Conservation (phyloP, 1,140 invertebrate species). For the Drosophila sturtevanti region DNA sequence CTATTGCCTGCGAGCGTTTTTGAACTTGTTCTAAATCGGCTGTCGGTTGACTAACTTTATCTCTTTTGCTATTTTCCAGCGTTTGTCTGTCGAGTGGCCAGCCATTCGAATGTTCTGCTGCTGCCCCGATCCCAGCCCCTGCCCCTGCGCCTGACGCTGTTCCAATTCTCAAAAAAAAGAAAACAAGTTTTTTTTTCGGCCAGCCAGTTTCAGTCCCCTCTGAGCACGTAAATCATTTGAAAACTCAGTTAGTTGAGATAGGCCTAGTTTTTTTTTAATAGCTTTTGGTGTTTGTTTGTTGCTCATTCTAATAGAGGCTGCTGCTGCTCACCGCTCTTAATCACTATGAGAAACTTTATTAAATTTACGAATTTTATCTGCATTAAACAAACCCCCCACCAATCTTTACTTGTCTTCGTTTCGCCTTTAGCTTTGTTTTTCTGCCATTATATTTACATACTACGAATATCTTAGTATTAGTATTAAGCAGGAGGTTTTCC, state of each 20-base stretch:
- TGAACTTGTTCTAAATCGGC: conserved; percentile 59
- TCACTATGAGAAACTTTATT: background rate
- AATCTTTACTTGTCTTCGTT: too few species aligned
- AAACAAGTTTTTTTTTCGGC: conserved; percentile 59
- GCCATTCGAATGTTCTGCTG: conserved; percentile 25
- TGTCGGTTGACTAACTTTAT: conserved; percentile 9
- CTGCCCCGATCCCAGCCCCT: too few species aligned
- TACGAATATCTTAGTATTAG: too few species aligned
- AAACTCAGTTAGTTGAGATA: conserved; percentile 35
- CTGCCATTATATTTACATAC: too few species aligned
- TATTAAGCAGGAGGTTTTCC: too few species aligned
- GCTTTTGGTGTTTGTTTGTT: background rate
- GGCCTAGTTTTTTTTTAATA: conserved; percentile 47
- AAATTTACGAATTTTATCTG: background rate
- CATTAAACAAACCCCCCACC: background rate
- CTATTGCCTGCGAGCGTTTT: conserved; percentile 36
- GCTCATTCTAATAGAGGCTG: background rate
- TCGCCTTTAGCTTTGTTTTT: background rate
- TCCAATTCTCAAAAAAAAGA: conserved; percentile 52
- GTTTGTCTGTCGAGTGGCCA: conserved; percentile 11
- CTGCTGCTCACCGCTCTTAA: background rate
- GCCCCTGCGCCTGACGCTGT: conserved; percentile 25
- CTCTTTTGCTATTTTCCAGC: conserved; percentile 6
- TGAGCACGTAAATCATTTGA: background rate
- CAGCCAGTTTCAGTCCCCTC: background rate